Base-by-base conservation (phyloP, 2,797 vertebrate genomes). In the Bradypodion ventrale region DNA sequence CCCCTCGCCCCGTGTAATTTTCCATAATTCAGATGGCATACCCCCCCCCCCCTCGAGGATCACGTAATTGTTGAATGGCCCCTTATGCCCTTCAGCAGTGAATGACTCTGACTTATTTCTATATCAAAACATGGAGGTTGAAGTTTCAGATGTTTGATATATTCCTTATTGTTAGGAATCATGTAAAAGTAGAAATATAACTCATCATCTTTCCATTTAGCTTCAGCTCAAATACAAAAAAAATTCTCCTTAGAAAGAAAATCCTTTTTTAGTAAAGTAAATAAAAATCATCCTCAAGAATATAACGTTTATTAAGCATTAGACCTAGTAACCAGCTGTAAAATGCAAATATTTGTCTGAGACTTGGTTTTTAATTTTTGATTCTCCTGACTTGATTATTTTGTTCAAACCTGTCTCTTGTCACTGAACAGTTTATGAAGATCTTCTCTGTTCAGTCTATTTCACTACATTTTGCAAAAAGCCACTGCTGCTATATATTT, bases 291-390 rank as follows among this genome's bases (percentile, higher is more conserved):
- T 88, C 83, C 68, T 62, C 80, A 83, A 88, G 82, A 56, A 79
- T 79, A 86, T 89, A 93, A 91, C 75, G 88, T 93, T 89, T 91
- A 89, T 69, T 80, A 89, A 92, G 83, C 89, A 90, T 78, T 78
- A 79, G 68, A 87, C 59, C 40, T 82, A 92, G 86, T 80, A 89
- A 79, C 89, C 91, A 93, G 84, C 88, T 93, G 88, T 83, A 85
- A 84, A 86, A 87, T 86, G 72, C 91, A 74, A 89, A 88, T 86
- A 92, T 88, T 87, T 91, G 83, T 88, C 84, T 89, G 25, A 89
- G 84, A 89, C 78, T 32, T 77, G 69, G 85, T 68, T n/a, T 89
- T 84, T 2, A 29, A 35, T 59, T 87, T 92, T 93, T 87, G 85
- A 92, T 88, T 84, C 60, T 80, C 77, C 49, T 85, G 60, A 85